phyloP scores from a whole-genome alignment of 2,797 vertebrate species.

The Pangasius mekongensis region DNA sequence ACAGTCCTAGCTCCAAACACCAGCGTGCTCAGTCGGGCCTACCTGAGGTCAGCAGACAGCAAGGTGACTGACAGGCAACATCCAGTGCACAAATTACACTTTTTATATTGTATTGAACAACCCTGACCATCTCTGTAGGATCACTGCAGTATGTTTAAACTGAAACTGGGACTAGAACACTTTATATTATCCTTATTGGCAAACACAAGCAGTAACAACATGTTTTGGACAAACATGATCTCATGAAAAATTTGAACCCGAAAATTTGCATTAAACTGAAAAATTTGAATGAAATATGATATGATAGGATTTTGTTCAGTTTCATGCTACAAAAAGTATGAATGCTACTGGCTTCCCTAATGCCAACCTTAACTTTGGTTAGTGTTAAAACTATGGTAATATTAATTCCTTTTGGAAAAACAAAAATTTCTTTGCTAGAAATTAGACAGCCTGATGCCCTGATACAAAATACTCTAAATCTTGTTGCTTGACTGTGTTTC shows the following conservation, averaged over 20 bases:
- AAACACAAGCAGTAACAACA: not conserved
- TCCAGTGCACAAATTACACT: not conserved
- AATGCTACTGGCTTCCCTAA: no score
- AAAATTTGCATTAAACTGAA: not conserved
- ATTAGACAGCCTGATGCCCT: not conserved
- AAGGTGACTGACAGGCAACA: not conserved
- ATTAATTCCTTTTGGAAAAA: not conserved
- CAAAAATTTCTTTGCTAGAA: not conserved
- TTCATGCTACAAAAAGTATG: not conserved
- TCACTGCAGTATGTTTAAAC: not conserved
- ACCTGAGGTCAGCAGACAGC: not conserved
- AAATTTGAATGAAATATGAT: no score
- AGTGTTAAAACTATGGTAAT: not conserved
- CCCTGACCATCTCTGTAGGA: not conserved
- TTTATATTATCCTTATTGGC: not conserved
- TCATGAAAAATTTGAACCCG: not conserved
- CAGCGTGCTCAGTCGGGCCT: not conserved
- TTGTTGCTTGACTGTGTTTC: not conserved
- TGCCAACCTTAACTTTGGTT: not conserved
- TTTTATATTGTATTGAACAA: not conserved
- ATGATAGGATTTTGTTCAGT: not conserved
- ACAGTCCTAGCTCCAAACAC: not conserved
- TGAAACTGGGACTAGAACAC: not conserved
- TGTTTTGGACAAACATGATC: not conserved
- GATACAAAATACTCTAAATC: not conserved